Conservation (phyloP, 1,140 invertebrate genomes). For the Pseudomyrmex gracilis region DNA sequence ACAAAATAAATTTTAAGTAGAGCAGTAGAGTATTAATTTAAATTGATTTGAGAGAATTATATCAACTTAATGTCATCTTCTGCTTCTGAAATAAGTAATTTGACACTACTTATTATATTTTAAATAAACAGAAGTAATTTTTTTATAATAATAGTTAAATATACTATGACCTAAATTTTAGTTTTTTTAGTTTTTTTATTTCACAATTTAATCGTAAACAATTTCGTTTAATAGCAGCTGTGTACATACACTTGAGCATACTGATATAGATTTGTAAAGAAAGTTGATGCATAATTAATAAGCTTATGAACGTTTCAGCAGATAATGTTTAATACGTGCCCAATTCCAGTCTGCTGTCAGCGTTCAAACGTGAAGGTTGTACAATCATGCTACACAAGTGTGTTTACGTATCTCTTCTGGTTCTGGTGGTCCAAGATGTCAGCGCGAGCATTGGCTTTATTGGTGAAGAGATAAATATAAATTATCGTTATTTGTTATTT, state of each 20-base stretch:
- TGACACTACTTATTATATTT: too few species aligned
- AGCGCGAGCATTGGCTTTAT: neutral
- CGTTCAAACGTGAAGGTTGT: conserved; percentile 45
- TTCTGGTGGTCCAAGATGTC: neutral
- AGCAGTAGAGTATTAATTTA: neutral
- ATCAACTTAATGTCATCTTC: too few species aligned
- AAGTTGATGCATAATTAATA: conserved; percentile 76
- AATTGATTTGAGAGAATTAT: neutral
- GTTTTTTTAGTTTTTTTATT: neutral
- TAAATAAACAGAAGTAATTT: too few species aligned
- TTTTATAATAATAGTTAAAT: too few species aligned
- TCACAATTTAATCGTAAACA: neutral
- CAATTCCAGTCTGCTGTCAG: conserved; percentile 66
- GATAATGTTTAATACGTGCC: conserved; percentile 30
- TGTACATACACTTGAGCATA: neutral
- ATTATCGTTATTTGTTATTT: neutral
- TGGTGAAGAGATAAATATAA: neutral
- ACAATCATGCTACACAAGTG: conserved; percentile 51
- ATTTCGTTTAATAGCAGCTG: neutral
- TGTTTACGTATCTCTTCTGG: neutral
- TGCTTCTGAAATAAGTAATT: too few species aligned
- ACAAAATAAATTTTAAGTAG: too few species aligned
- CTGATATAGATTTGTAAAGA: conserved; percentile 63
- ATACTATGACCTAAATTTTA: too few species aligned
- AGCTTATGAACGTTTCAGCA: neutral